Base-by-base conservation (phyloP, 2,888 invertebrate genomes). In the Falcaria lacertinaria region DNA sequence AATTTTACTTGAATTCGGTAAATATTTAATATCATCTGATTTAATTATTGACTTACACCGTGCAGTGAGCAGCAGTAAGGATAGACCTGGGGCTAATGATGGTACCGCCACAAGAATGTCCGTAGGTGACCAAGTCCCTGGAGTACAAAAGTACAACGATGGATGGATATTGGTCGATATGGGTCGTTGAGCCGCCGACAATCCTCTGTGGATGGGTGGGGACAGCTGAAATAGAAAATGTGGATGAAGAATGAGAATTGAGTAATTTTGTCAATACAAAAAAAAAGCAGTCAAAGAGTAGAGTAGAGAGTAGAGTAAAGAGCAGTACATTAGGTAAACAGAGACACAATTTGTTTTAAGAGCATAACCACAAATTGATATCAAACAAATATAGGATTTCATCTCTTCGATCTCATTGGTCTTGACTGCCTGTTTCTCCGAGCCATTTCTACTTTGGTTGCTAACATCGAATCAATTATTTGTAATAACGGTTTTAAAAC, bases 101-200 rank as follows among this genome's bases (percentile, higher is more conserved):
- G 15, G 52, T 42, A 4, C 64, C 64, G 8, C 59, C 63, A 37
- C 69, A 66, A 3, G 37, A 4, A 33, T 59, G 60, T 5, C 36
- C 16, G 13, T 7, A 41, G 4, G 33, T 33, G 16, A 15, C 42
- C 32, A 15, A 48, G 40, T 49, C 41, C 48, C 48, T 50, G 13
- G 63, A 36, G 41, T 35, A 56, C 14, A 73, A 15, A 4, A 72
- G 39, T 15, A 57, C 34, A 0, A 50, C 57, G 5, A 58, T 62
- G 7, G 42, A 46, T 0, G 67, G 69, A 32, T 67, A 68, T 4
- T 39, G 42, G 1, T 45, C 39, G 38, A 74, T 71, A 14, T 51
- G 63, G 2, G 67, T 66, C 1, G 41, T 39, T 1, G 64, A 52
- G 3, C 74, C 74, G 2, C 75, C 75, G 11, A 72, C 60, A 16